Conservation (phyloP, 2,797 vertebrate species). For the Microhierax caerulescens region DNA sequence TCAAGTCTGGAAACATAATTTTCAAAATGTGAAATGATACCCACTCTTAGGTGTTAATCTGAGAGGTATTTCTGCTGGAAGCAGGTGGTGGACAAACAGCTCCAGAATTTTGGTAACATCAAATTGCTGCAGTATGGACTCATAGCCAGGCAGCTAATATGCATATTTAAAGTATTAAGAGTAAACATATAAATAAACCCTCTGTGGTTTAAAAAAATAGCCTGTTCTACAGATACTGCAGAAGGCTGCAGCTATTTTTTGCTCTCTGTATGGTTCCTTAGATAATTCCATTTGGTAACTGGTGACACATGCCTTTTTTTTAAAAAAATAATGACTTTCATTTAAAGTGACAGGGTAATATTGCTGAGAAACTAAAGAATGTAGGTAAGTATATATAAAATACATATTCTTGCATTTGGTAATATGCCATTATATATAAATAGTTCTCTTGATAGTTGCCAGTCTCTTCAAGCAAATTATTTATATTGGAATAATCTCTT, state of each 20-base stretch:
- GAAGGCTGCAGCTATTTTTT: constrained; percentile 44
- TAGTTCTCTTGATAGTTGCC: not conserved
- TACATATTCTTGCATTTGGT: not conserved
- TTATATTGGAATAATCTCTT: not conserved
- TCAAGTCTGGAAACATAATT: not conserved
- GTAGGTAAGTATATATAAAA: not conserved
- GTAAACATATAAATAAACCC: not conserved
- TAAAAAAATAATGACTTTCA: not conserved
- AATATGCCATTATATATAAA: not conserved
- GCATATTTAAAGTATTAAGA: not conserved
- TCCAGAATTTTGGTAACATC: not conserved
- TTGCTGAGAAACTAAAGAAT: not conserved
- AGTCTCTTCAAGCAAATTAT: not conserved
- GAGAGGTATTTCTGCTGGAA: not conserved
- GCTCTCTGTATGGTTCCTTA: constrained; percentile 32
- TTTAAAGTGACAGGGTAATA: not conserved
- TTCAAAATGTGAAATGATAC: not conserved
- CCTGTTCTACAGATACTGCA: not conserved
- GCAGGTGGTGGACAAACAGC: not conserved
- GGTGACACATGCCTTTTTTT: not conserved
- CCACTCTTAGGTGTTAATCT: not conserved
- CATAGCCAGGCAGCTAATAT: not conserved
- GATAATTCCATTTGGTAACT: constrained; percentile 29
- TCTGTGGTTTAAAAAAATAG: not conserved
- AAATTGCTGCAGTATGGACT: not conserved